phyloP scores from a whole-genome alignment of 37 sponge, comb jelly and placozoan species.

The Chondrilla cf. caribensis region DNA sequence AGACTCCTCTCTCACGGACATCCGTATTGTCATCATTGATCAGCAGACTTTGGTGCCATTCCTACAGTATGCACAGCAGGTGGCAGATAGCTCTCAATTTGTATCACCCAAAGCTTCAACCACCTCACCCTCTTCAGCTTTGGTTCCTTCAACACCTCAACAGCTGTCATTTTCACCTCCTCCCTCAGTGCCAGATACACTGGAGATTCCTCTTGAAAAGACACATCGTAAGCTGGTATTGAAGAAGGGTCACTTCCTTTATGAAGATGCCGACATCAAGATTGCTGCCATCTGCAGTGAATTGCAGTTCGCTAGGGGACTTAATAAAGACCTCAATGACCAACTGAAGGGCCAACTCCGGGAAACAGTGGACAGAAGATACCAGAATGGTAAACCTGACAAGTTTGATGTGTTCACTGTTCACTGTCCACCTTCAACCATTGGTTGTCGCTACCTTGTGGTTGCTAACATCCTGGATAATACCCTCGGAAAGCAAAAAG shows the following conservation, averaged over 20 bases:
- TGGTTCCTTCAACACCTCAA: background rate
- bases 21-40: slow-evolving; percentile 72
- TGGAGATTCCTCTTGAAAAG: slow-evolving; percentile 10
- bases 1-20: slow-evolving; percentile 39
- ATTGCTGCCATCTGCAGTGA: slow-evolving; percentile 24
- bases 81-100: background rate
- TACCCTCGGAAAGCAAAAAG: slow-evolving; percentile 2
- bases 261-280: slow-evolving; percentile 17
- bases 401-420: slow-evolving; percentile 24
- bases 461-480: background rate
- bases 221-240: slow-evolving; percentile 5
- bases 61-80: background rate
- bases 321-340: slow-evolving; percentile 1
- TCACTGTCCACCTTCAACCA: slow-evolving; percentile 7
- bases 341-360: background rate
- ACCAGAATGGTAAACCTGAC: slow-evolving; percentile 9
- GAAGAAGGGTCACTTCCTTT: slow-evolving; percentile 19
- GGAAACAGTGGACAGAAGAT: background rate
- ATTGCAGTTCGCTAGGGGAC: background rate
- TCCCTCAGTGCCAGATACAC: background rate
- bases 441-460: background rate
- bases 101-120: too few species aligned
- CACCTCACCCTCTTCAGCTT: background rate
- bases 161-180: background rate
- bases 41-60: slow-evolving; percentile 2